phyloP scores from a whole-genome alignment of 2,113 vertebrate genomes.

The Thalassoma bifasciatum region DNA sequence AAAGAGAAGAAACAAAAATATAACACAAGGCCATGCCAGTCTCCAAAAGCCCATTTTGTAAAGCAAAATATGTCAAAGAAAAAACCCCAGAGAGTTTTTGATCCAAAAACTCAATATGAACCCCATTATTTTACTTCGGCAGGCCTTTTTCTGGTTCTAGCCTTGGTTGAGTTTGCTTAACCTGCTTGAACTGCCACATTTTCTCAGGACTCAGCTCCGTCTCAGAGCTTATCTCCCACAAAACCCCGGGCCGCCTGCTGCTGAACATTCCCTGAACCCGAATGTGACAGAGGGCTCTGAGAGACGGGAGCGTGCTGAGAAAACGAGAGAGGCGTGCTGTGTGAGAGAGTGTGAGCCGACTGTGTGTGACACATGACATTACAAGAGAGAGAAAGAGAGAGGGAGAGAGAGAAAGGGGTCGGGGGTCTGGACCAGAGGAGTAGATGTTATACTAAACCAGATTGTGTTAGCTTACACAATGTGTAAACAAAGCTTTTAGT shows the following conservation, averaged over 20 bases:
- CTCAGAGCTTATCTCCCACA: constrained; percentile 53
- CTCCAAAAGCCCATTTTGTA: too few species aligned
- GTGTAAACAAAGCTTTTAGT: constrained; percentile 17
- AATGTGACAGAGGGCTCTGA: constrained; percentile 47
- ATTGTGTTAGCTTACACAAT: constrained; percentile 3
- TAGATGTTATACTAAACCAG: neutral
- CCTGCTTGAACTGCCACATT: constrained; percentile 70
- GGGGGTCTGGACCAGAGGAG: neutral
- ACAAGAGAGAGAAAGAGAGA: neutral
- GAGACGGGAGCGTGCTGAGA: neutral
- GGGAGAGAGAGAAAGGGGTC: constrained; percentile 1
- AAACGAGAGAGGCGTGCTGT: constrained; percentile 10
- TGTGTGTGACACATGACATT: constrained; percentile 38
- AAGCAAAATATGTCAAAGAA: too few species aligned
- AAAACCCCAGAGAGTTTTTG: too few species aligned
- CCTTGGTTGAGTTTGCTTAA: constrained; percentile 72
- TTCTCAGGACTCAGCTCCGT: constrained; percentile 69
- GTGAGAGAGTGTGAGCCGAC: constrained; percentile 11
- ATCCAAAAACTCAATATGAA: too few species aligned
- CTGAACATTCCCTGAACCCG: constrained; percentile 64
- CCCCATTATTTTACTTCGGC: too few species aligned
- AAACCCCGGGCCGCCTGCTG: constrained; percentile 18
- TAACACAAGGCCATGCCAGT: too few species aligned
- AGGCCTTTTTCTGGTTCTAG: too few species aligned
- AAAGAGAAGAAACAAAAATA: too few species aligned